Conservation (phyloP, 2,113 vertebrate species). For the Pomatostomus ruficeps region DNA sequence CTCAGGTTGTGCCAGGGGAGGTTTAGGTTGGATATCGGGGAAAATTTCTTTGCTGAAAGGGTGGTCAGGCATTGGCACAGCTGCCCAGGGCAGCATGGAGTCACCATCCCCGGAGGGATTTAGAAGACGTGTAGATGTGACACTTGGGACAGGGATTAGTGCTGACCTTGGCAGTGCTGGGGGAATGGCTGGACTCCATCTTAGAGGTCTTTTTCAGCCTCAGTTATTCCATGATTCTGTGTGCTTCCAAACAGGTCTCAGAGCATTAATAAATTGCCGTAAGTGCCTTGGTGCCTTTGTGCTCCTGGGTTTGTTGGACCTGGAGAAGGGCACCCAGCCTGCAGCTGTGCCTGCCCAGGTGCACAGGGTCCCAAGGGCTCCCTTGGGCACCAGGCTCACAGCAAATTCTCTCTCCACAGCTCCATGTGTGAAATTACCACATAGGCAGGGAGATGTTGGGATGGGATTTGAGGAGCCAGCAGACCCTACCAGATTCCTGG, state of each 20-base stretch:
- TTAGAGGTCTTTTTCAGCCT: neutral
- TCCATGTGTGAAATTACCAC: rapidly evolving
- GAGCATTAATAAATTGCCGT: rapidly evolving
- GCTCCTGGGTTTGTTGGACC: neutral
- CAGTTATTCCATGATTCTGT: neutral
- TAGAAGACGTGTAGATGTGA: neutral
- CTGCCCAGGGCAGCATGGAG: neutral
- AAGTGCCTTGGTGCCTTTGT: neutral
- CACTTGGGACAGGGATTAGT: neutral
- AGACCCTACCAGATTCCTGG: slow-evolving; percentile 87
- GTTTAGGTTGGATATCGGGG: neutral
- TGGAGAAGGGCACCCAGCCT: neutral
- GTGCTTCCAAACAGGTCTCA: neutral
- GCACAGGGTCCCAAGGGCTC: neutral
- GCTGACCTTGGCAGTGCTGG: neutral
- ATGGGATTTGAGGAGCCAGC: neutral
- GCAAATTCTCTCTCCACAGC: neutral
- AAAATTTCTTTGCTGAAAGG: neutral
- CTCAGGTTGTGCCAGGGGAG: neutral
- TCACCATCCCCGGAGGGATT: neutral
- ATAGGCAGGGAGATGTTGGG: rapidly evolving
- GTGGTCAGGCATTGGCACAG: neutral
- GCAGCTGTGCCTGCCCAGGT: neutral
- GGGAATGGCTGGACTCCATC: neutral
- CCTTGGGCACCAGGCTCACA: neutral